These are phyloP conservation scores for Himalopsyche tibetana DNA, from an alignment of 2,888 invertebrate genomes.

Conservation along the genomic window DNA sequence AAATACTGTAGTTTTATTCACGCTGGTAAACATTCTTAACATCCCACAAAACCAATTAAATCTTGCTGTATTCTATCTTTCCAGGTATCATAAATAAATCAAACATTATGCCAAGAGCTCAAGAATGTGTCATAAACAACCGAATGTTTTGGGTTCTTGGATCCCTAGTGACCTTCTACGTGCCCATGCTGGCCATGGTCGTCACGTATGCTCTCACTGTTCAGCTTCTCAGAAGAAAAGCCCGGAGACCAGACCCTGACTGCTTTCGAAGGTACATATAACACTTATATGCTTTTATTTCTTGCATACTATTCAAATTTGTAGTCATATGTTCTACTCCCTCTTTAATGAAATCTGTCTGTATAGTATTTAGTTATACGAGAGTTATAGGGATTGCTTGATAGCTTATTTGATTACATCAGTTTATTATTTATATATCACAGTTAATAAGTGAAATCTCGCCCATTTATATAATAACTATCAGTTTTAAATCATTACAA, in stretches of 20 bases:
- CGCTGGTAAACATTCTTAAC: too few relatives aligned
- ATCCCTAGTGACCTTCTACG: constrained; percentile 94
- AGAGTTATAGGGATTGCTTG: too few relatives aligned
- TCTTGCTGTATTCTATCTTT: constrained; percentile 14
- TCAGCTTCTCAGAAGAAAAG: constrained; percentile 88
- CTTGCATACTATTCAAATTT: too few relatives aligned
- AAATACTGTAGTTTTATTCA: too few relatives aligned
- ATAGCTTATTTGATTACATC: too few relatives aligned
- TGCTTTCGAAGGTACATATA: constrained; percentile 58
- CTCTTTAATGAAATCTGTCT: too few relatives aligned
- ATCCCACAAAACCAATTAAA: not conserved
- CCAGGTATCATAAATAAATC: constrained; percentile 85
- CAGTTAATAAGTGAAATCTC: too few relatives aligned
- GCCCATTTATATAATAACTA: too few relatives aligned
- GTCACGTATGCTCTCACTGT: constrained; percentile 94
- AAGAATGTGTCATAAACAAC: constrained; percentile 89
- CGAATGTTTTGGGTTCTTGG: constrained; percentile 93
- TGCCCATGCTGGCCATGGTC: constrained; percentile 97
- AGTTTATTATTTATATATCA: too few relatives aligned
- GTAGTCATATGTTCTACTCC: too few relatives aligned
- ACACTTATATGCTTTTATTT: not conserved
- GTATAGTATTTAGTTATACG: too few relatives aligned
- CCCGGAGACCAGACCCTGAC: constrained; percentile 80
- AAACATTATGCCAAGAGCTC: constrained; percentile 88
- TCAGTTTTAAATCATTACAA: too few relatives aligned